Base-by-base conservation (phyloP, 2,888 invertebrate genomes). In the Ptychoptera albimana region DNA sequence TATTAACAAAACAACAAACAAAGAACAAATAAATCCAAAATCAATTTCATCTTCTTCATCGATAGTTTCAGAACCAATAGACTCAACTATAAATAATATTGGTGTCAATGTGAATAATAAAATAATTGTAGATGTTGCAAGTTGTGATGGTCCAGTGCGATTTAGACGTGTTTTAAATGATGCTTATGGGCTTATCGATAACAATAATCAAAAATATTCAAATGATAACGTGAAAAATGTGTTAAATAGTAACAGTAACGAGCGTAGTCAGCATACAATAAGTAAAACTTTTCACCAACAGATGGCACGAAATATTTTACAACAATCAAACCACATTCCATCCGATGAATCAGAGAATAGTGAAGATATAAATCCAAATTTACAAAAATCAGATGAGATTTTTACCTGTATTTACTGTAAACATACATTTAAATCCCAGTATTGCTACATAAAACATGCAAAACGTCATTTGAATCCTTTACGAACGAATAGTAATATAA, bases 101-200 rank as follows among this genome's bases (percentile, higher is more conserved):
- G 34, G n/a, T 39, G 43, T 49, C 13, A 46, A 45, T 32, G 50
- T 48, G 13, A 54, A 56, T 50, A 60, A 63, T 30, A 75, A 74
- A 57, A 76, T 82, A 0, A 77, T 88, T 2, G 67, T 86, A 48
- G 89, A 91, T 62, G 75, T 89, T n/a, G 91, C 89, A 1, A 87
- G 83, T 49, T 91, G 91, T 63, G 91, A 91, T 62, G 91, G 91
- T 0, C 91, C 91, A 0, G 88, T 91, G 1, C 72, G 82, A 23
- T 84, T 91, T 64, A 84, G 85, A 54, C 72, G 89, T 2, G 86
- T 91, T 2, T 67, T 87, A 2, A 91, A 91, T 67, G 78, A 76
- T 42, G 84, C 86, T 46, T 91, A 87, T 68, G 75, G 65, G 2
- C 60, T 60, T 34, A 4, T 9, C n/a, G 23, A 23, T 9, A 29